Base-by-base conservation (phyloP, 1,140 invertebrate species). In the Heliconius nattereri region DNA sequence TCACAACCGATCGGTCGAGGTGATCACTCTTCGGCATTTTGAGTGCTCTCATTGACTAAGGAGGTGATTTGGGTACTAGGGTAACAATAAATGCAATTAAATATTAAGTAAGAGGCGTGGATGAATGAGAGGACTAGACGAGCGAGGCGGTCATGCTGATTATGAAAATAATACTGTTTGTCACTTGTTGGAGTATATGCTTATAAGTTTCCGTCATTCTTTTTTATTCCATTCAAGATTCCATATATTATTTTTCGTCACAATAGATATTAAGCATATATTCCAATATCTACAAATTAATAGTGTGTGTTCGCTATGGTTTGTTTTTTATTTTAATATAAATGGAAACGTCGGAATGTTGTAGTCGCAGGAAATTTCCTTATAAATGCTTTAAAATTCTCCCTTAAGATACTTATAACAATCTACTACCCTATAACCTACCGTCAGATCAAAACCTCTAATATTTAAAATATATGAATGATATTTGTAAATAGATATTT, bases 21-120 rank as follows among this genome's bases (percentile, higher is more conserved):
- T 88, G 85, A 90, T 92, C 92, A 94, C 91, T 93, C 91, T 90
- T 92, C 92, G 92, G 92, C 91, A 91, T 89, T 88, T 88, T 85
- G 88, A 92, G 90, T 93, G 91, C 90, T 87, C 82, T 86, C 70
- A 80, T 78, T 85, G 85, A 92, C 90, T 93, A 93, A 85, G 86
- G 90, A 89, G 88, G 87, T 94, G 92, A 90, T 81, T 84, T 89
- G 91, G 91, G 87, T 79, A 86, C 87, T 86, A 90, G 92, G 91
- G 90, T 85, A 81, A 83, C 79, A 76, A 85, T 82, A 87, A 86
- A 87, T 88, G 86, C 84, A 86, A 85, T 83, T 71, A 84, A 84
- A 82, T 40, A 86, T 76, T 78, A 77, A 76, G 54, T 49, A 78
- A 78, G 81, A 82, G 83, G 71, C 81, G 60, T 76, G 77, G 71